Base-by-base conservation (phyloP, 2,797 vertebrate species). In the Sylvia borin region DNA sequence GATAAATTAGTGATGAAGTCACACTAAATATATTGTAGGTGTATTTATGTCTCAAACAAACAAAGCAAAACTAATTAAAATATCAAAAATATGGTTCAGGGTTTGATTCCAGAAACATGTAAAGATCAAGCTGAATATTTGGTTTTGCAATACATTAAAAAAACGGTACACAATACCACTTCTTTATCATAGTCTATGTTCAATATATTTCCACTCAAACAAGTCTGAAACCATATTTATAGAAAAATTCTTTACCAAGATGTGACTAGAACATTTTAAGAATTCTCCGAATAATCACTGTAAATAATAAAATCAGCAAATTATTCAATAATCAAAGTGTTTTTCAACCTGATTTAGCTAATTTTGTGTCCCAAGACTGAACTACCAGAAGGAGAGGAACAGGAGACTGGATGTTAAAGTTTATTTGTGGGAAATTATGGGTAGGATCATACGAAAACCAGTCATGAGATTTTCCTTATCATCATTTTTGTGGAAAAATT, bases 1-100 rank as follows among this genome's bases (percentile, higher is more conserved):
- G 90, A 95, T 68, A 82, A 92, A 93, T 80, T 64, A 86, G 24
- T 72, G 51, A 82, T 71, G 79, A 95, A 90, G 76, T 79, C 6
- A 70, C 45, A 61, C 54, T 64, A 55, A 55, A 67, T 45, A 74
- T 43, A 29, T 47, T 27, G 22, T 20, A n/a, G 25, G 11, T 53
- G 31, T 66, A 79, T 57, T 40, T 55, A 18, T 31, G 13, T 57
- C 25, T 77, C 45, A 90, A 87, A 89, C 2, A 70, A 78, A 32
- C 10, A 12, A 54, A 32, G 17, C 13, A 84, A 83, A 83, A 74
- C 16, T 34, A 80, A 73, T 71, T 75, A 48, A 17, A 70, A 61
- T 15, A 13, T 21, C 82, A 67, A 91, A 79, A n/a, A 3, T 40
- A 34, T 11, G 2, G 10, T 64, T 68, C 48, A 64, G 16, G 11